phyloP scores from a whole-genome alignment of 1,140 invertebrate species.

The Dreissena polymorpha region DNA sequence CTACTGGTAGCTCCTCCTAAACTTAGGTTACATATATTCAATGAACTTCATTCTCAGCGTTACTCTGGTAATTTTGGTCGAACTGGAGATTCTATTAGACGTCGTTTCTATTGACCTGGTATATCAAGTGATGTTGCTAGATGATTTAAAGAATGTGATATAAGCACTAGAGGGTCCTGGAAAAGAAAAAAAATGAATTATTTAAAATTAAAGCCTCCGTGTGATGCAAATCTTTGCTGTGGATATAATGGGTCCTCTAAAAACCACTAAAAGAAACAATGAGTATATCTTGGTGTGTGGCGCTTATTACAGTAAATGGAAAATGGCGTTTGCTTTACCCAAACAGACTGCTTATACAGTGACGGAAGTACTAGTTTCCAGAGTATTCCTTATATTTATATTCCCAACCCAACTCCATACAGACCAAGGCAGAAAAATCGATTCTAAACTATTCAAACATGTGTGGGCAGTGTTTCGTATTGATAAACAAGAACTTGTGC shows the following conservation, averaged over 20 bases:
- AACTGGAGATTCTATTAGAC: constrained; percentile 54
- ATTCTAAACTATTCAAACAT: constrained; percentile 43
- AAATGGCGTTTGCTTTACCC: too few relatives aligned
- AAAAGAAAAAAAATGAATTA: constrained; percentile 29
- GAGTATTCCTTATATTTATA: constrained; percentile 60
- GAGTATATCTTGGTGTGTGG: constrained; percentile 66
- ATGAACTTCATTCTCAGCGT: constrained; percentile 26
- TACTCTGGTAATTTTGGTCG: constrained; percentile 56
- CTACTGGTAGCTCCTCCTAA: constrained; percentile 31
- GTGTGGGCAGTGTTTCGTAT: constrained; percentile 49
- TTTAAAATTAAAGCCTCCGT: constrained; percentile 3
- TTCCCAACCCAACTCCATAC: constrained; percentile 53
- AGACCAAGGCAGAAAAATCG: constrained; percentile 58
- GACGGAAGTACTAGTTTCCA: too few relatives aligned
- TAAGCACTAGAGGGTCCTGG: constrained; percentile 55
- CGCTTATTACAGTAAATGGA: too few relatives aligned
- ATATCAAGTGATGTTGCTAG: constrained; percentile 37
- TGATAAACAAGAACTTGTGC: constrained; percentile 64
- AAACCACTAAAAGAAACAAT: constrained; percentile 56
- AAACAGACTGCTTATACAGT: too few relatives aligned
- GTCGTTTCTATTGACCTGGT: too few relatives aligned
- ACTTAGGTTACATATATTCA: constrained; percentile 28
- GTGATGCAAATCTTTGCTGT: constrained; percentile 46
- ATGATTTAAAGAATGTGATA: constrained; percentile 56
- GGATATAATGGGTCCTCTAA: constrained; percentile 54